Evolutionary conservation across 2,888 invertebrate genomes (phyloP).

Genomic region (Sarcophaga rosellei): DNA sequence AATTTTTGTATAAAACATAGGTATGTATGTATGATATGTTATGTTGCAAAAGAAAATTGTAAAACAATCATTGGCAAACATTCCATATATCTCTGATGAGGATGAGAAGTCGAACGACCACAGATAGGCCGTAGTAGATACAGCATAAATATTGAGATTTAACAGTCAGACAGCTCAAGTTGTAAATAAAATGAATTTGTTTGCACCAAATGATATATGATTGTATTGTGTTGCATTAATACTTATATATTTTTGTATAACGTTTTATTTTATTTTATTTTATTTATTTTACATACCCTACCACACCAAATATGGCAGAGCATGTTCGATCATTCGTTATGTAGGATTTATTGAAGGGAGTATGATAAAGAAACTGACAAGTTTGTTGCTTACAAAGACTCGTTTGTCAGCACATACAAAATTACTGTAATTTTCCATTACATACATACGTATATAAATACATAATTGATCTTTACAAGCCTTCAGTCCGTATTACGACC

Average conservation of each 20-base stretch:
- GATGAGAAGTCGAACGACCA: background rate
- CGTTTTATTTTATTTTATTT: background rate
- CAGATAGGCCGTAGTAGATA: background rate
- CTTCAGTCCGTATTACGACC: too few relatives aligned
- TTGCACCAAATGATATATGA: constrained; percentile 47
- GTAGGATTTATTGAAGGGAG: too few relatives aligned
- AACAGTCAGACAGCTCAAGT: constrained; percentile 4
- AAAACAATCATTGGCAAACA: constrained; percentile 1
- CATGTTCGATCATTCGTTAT: too few relatives aligned
- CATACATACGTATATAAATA: too few relatives aligned
- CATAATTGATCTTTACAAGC: too few relatives aligned
- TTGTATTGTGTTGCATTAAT: constrained; percentile 9
- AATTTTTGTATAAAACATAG: constrained; percentile 42
- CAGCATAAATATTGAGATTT: background rate
- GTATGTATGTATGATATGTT: constrained; percentile 23
- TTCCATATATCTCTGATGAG: background rate
- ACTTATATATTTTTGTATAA: background rate
- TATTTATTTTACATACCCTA: too few relatives aligned
- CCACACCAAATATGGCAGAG: too few relatives aligned
- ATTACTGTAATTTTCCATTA: too few relatives aligned
- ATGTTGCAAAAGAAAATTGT: background rate
- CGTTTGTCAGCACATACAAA: too few relatives aligned
- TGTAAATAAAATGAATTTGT: constrained; percentile 38
- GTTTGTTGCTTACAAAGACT: too few relatives aligned
- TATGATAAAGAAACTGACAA: too few relatives aligned